Percentiles rank a stretch among this genome's conserved stretches.
Evolutionary conservation across 2,113 vertebrate genomes (phyloP).

Genomic region (Stictonetta naevosa): DNA sequence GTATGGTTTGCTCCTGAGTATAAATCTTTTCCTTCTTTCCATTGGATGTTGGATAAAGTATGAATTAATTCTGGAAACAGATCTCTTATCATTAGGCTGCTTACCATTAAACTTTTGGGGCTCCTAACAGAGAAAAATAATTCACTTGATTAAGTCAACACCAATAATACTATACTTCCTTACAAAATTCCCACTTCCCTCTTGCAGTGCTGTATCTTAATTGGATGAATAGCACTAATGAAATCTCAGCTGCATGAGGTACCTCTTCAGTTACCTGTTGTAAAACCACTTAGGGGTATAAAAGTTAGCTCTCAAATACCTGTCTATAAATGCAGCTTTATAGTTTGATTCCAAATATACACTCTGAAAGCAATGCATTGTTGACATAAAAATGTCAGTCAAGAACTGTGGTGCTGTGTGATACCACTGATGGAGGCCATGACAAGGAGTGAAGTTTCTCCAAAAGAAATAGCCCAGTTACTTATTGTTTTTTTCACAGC

Average conservation of each 20-base stretch:
- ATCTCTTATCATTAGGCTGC: background rate
- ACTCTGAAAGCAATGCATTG: background rate
- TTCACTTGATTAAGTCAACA: background rate
- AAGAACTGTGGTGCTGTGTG: background rate
- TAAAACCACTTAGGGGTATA: background rate
- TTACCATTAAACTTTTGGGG: background rate
- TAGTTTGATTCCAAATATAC: background rate
- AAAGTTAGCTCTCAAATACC: background rate
- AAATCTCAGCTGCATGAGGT: background rate
- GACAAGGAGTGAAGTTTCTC: background rate
- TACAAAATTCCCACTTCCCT: background rate
- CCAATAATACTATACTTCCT: background rate
- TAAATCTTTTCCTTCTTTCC: background rate
- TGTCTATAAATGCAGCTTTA: background rate
- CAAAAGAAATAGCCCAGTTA: background rate
- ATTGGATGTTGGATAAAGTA: background rate
- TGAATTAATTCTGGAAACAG: background rate
- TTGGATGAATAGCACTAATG: background rate
- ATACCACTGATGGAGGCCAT: background rate
- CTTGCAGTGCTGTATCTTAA: background rate
- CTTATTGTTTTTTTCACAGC: background rate
- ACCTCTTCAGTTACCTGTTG: background rate
- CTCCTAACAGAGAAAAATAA: background rate
- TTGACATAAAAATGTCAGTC: background rate
- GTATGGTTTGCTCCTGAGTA: background rate